A percentile compares a stretch with the other conserved stretches of the same genome.
These are phyloP conservation scores for Spilosoma lubricipeda DNA, from an alignment of 2,888 invertebrate genomes.

Conservation along the genomic window DNA sequence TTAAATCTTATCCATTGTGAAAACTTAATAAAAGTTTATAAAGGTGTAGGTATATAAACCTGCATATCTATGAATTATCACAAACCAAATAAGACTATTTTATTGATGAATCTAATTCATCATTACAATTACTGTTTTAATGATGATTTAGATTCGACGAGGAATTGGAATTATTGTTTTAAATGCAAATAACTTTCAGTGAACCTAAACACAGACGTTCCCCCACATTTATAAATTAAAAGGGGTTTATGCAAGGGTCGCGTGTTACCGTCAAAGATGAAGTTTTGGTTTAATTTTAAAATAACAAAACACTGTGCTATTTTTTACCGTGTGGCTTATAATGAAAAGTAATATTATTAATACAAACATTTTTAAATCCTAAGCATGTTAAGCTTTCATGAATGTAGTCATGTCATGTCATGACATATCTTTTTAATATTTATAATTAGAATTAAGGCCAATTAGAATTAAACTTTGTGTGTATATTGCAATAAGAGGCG, in stretches of 20 bases:
- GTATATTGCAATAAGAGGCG: no score
- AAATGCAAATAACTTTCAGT: conserved; percentile 13
- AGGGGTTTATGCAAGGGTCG: conserved; percentile 62
- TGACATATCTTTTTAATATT: no score
- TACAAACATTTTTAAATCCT: no score
- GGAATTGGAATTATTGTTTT: background rate
- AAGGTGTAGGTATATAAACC: background rate
- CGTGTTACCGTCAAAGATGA: conserved; percentile 48
- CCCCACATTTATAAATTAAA: conserved; percentile 64
- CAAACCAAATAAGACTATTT: background rate
- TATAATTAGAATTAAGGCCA: no score
- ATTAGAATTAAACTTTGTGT: no score
- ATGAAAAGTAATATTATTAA: no score
- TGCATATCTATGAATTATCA: background rate
- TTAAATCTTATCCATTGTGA: no score
- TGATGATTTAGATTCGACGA: no score
- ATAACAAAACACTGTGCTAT: background rate
- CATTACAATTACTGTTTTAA: background rate
- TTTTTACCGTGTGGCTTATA: background rate
- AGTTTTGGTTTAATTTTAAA: conserved; percentile 28
- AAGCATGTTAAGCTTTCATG: no score
- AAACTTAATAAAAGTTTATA: no score
- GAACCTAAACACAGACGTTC: conserved; percentile 58
- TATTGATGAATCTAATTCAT: no score
- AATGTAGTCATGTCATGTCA: no score